phyloP scores from a whole-genome alignment of 1,140 invertebrate genomes.

The Drosophila ogumai region DNA sequence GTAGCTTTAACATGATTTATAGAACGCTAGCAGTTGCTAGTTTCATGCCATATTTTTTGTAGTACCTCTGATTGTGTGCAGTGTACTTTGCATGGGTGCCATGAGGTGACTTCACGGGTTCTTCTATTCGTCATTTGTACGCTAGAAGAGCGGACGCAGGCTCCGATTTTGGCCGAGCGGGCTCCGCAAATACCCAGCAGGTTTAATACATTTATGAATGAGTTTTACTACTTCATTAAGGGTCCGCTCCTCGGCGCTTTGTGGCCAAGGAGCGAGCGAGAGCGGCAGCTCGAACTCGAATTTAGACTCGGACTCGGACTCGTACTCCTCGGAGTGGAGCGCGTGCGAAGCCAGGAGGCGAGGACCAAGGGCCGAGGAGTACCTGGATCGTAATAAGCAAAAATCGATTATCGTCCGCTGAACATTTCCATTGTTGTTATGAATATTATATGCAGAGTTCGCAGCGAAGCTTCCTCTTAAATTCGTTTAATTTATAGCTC shows the following conservation, averaged over 20 bases:
- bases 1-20: not conserved
- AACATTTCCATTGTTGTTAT: constrained; percentile 82
- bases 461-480: constrained; percentile 62
- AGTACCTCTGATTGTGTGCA: not conserved
- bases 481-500: constrained; percentile 84
- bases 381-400: constrained; percentile 80
- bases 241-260: constrained; percentile 43
- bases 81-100: constrained; percentile 26
- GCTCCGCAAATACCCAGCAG: constrained; percentile 59
- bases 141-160: constrained; percentile 54
- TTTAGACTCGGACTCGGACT: constrained; percentile 6
- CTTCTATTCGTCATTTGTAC: constrained; percentile 77
- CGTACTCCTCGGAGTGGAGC: constrained; percentile 25
- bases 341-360: constrained; percentile 57
- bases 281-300: constrained; percentile 3
- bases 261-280: constrained; percentile 33
- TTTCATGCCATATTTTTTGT: not conserved
- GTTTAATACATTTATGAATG: constrained; percentile 84
- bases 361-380: constrained; percentile 22
- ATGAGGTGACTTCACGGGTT: constrained; percentile 37
- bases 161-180: constrained; percentile 56
- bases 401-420: constrained; percentile 83
- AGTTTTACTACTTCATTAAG: constrained; percentile 85
- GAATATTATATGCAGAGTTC: constrained; percentile 74
- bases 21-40: too few relatives aligned